Conservation (phyloP, 2,888 invertebrate species). For the Drosophila aldrichi region DNA sequence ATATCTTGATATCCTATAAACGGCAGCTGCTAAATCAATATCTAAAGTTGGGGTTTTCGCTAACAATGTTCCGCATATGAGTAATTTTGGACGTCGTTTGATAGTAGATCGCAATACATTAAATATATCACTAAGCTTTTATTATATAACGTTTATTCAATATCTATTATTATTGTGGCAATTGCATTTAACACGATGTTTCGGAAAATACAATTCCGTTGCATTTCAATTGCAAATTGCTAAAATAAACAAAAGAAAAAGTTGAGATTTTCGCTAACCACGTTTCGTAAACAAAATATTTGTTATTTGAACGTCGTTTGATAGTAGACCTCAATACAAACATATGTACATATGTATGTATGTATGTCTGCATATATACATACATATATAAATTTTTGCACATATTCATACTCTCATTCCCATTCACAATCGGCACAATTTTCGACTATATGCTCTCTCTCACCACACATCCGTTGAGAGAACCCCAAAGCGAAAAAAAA, state of each 20-base stretch:
- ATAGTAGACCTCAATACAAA: conserved; percentile 68
- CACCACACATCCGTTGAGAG: conserved; percentile 40
- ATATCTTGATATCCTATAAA: conserved; percentile 17
- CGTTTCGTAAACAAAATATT: conserved; percentile 35
- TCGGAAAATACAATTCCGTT: conserved; percentile 31
- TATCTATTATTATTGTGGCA: background rate
- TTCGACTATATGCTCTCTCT: conserved; percentile 19
- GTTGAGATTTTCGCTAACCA: conserved; percentile 71
- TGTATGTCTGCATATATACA: background rate
- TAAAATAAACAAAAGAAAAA: conserved; percentile 35
- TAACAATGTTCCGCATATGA: conserved; percentile 59
- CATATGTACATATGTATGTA: background rate
- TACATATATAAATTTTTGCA: background rate
- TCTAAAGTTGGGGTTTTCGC: conserved; percentile 66
- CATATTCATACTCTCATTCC: conserved; percentile 20
- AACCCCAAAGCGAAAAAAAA: conserved; percentile 29
- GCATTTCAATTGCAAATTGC: conserved; percentile 49
- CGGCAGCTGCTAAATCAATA: conserved; percentile 52
- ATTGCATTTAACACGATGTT: conserved; percentile 18
- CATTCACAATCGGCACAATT: conserved; percentile 18
- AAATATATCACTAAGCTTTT: background rate
- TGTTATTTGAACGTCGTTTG: conserved; percentile 58
- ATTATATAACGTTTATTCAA: background rate
- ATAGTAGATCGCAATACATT: conserved; percentile 70
- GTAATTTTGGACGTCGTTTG: conserved; percentile 64